A percentile compares a stretch with the other conserved stretches of the same genome.
Evolutionary conservation across 1,140 invertebrate genomes (phyloP).

Genomic region (Ephestia elutella): DNA sequence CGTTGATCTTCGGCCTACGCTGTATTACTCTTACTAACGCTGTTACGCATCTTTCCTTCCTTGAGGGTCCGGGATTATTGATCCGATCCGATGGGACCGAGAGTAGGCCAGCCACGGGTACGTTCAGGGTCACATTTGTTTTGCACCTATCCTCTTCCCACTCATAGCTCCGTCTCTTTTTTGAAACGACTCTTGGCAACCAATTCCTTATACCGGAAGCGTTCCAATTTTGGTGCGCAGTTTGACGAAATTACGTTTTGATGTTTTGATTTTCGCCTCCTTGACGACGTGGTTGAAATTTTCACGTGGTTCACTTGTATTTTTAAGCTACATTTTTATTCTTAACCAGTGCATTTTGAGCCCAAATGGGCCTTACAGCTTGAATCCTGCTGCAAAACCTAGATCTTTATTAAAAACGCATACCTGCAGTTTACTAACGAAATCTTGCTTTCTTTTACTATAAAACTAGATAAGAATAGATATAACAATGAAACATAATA

Average conservation of each 20-base stretch:
- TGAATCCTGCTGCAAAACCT: too few relatives aligned
- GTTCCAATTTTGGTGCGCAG: constrained; percentile 13
- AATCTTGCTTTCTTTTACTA: too few relatives aligned
- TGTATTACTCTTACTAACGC: constrained; percentile 5
- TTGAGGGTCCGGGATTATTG: constrained; percentile 31
- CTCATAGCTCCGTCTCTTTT: constrained; percentile 29
- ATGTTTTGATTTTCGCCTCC: too few relatives aligned
- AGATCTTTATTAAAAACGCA: too few relatives aligned
- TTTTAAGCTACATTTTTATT: too few relatives aligned
- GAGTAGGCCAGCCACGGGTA: constrained; percentile 31
- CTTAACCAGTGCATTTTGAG: too few relatives aligned
- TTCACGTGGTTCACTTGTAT: too few relatives aligned
- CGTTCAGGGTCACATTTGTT: constrained; percentile 63
- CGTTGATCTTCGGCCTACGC: neutral
- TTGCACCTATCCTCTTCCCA: constrained; percentile 36
- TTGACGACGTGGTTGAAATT: too few relatives aligned
- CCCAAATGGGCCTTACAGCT: too few relatives aligned
- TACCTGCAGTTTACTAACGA: too few relatives aligned
- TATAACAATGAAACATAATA: too few relatives aligned
- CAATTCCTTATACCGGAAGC: constrained; percentile 20
- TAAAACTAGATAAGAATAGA: too few relatives aligned
- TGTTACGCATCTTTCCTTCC: constrained; percentile 2
- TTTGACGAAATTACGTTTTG: neutral
- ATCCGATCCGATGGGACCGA: constrained; percentile 27
- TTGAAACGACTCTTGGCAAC: constrained; percentile 26